Conservation (phyloP, 2,113 vertebrate genomes). For the Syngnathoides biaculeatus region DNA sequence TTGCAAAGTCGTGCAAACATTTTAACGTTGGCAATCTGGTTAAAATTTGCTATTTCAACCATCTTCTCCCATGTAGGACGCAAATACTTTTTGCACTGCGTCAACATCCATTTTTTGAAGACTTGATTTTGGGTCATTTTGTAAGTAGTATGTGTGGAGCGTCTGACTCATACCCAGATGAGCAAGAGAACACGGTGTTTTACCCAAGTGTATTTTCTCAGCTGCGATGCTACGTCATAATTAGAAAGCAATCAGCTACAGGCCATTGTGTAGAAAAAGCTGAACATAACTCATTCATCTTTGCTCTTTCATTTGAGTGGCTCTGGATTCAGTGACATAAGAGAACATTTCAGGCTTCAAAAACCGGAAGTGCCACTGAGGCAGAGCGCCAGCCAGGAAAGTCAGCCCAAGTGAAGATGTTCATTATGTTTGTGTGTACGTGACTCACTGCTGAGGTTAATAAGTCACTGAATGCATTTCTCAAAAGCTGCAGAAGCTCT, state of each 20-base stretch:
- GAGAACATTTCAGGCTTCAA: not conserved
- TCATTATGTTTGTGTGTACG: slow-evolving; percentile 4
- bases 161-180: not conserved
- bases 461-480: slow-evolving; percentile 14
- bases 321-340: not conserved
- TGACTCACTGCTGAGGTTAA: slow-evolving; percentile 33
- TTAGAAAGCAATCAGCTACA: not conserved
- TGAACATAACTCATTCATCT: not conserved
- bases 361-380: slow-evolving; percentile 10
- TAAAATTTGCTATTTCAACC: not conserved
- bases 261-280: not conserved
- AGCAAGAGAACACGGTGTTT: slow-evolving; percentile 7
- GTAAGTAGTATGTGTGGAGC: not conserved
- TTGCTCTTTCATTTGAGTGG: not conserved
- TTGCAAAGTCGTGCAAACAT: not conserved
- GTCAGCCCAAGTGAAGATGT: slow-evolving; percentile 15
- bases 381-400: slow-evolving; percentile 20
- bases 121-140: not conserved
- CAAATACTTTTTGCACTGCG: not conserved
- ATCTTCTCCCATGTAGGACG: not conserved
- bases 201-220: not conserved
- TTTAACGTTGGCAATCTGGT: not conserved
- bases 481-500: slow-evolving; percentile 14
- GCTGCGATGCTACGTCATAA: slow-evolving; percentile 1
- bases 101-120: not conserved